These are phyloP conservation scores for Mylabris phalerata DNA, from an alignment of 1,140 invertebrate genomes.

Conservation along the genomic window DNA sequence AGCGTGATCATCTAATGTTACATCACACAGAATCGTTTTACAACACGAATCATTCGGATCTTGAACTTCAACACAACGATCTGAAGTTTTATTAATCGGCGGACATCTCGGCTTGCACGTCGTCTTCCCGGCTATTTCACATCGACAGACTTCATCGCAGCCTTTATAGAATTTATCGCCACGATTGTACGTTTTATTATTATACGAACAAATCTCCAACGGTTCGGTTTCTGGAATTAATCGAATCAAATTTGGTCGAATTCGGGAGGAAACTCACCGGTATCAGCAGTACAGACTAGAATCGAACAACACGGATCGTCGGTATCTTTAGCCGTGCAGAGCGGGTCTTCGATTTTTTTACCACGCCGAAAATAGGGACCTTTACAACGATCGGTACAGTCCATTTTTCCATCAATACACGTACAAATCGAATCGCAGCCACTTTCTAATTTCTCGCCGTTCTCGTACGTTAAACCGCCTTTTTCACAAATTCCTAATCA, in stretches of 20 bases:
- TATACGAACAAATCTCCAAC: conserved; percentile 62
- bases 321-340: conserved; percentile 62
- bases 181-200: conserved; percentile 63
- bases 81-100: conserved; percentile 47
- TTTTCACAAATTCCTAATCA: conserved; percentile 32
- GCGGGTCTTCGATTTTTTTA: conserved; percentile 56
- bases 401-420: conserved; percentile 54
- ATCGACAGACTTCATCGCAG: conserved; percentile 69
- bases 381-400: conserved; percentile 61
- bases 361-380: conserved; percentile 56
- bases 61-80: conserved; percentile 64
- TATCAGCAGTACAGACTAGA: conserved; percentile 54
- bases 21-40: conserved; percentile 74
- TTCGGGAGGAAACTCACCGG: conserved; percentile 37
- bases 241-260: too few relatives aligned
- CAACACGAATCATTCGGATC: conserved; percentile 77
- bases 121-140: conserved; percentile 62
- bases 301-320: conserved; percentile 74
- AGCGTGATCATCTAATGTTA: conserved; percentile 63
- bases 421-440: conserved; percentile 66
- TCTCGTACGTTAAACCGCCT: conserved; percentile 39
- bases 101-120: conserved; percentile 64
- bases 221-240: conserved; percentile 34
- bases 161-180: conserved; percentile 70
- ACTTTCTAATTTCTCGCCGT: conserved; percentile 57